Evolutionary conservation across 2,888 invertebrate genomes (phyloP).

Genomic region (Lycaena phlaeas): DNA sequence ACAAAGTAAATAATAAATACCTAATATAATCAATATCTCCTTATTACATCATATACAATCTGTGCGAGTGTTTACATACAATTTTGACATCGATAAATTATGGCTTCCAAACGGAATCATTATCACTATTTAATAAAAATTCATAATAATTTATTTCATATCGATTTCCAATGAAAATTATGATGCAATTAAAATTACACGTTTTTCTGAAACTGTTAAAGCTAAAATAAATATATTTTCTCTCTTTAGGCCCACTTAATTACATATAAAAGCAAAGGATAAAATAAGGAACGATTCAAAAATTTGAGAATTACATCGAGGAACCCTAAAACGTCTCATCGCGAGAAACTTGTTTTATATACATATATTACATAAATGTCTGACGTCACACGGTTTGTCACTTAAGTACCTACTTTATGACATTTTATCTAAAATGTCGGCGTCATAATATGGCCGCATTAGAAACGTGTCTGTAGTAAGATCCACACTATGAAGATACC

Average conservation of each 20-base stretch:
- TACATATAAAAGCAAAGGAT: not conserved
- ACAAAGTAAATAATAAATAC: not conserved
- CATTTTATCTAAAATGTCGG: slow-evolving; percentile 4
- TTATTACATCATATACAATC: not conserved
- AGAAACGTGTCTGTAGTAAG: too few relatives aligned
- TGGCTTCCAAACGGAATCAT: not conserved
- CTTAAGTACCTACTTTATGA: slow-evolving; percentile 3
- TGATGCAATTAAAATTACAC: too few relatives aligned
- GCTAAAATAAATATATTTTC: not conserved
- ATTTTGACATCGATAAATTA: not conserved
- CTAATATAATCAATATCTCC: not conserved
- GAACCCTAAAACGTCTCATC: not conserved
- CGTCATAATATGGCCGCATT: too few relatives aligned
- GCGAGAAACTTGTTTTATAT: slow-evolving; percentile 3
- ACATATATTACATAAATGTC: slow-evolving; percentile 2
- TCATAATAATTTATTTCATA: not conserved
- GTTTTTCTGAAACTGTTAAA: too few relatives aligned
- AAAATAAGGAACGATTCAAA: not conserved
- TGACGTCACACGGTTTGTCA: not conserved
- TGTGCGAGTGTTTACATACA: not conserved
- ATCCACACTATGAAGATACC: too few relatives aligned
- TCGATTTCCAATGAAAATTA: not conserved
- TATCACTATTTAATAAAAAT: not conserved
- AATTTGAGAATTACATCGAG: not conserved
- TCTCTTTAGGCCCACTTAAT: not conserved